Evolutionary conservation across 2,888 invertebrate species (phyloP), one percentile per base, ranked within the genome.

Genomic region (Sinopyrophorus schimmeli): DNA sequence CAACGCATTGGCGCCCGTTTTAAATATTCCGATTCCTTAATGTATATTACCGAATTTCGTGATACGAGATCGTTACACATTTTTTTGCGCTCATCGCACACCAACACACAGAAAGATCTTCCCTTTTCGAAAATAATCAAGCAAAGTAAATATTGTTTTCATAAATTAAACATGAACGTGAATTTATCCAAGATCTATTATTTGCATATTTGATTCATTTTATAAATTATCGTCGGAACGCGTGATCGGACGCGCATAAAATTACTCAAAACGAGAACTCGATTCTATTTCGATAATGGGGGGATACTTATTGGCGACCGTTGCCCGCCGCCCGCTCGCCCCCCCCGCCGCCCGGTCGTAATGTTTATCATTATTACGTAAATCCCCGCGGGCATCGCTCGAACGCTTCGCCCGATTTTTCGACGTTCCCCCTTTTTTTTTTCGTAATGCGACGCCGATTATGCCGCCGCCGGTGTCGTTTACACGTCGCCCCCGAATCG

Each of bases 171-270:
- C 71, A 71, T 70, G 71, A 67, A 67, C 67, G 65, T 66, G 70
- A 67, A 67, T 67, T 66, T 67, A 65, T 63, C 65, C 65, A 67
- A 68, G 70, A 70, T 71, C 70, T 68, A 68, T 71, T 69, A 72
- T 72, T 72, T 72, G 70, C 72, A 72, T 72, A 71, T 72, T 72
- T 69, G 70, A 69, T 71, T 70, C 69, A 67, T 69, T 68, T 50
- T 67, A 55, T 51, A 53, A 60, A 61, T 60, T 56, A 58, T 57
- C 53, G 55, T 56, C n/a, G 57, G 49, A 58, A 53, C 54, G 60
- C 55, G 58, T 57, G 59, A 55, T 47, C 58, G 59, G 59, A 58
- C 57, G 60, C 58, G 61, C 59, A 61, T 60, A 57, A 59, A 60
- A 62, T 62, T 62, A 62, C 53, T 58, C 46, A 56, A 57, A 59